Evolutionary conservation across 1,140 invertebrate species (phyloP).

Genomic region (Danaus plexippus): DNA sequence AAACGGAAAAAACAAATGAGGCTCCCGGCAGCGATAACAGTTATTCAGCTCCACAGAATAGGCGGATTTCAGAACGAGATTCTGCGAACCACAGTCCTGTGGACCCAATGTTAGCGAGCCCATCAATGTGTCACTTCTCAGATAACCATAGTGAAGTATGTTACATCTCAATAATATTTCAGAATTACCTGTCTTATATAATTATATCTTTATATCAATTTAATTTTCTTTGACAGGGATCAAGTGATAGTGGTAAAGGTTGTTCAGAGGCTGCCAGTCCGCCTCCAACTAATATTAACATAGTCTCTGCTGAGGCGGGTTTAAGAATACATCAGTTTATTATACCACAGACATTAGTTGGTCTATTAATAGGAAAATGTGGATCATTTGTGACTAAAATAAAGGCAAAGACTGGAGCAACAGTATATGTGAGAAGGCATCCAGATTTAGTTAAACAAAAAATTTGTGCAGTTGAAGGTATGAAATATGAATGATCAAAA

Average conservation of each 20-base stretch:
- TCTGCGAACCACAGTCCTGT: slow-evolving; percentile 80
- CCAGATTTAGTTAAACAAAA: slow-evolving; percentile 79
- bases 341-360: slow-evolving; percentile 85
- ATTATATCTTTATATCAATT: slow-evolving; percentile 6
- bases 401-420: slow-evolving; percentile 83
- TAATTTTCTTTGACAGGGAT: slow-evolving; percentile 70
- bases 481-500: slow-evolving; percentile 9
- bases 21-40: slow-evolving; percentile 44
- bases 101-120: slow-evolving; percentile 76
- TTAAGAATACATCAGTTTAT: slow-evolving; percentile 79
- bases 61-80: slow-evolving; percentile 73
- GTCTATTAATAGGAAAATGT: slow-evolving; percentile 88
- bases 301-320: slow-evolving; percentile 50
- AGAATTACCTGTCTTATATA: background rate
- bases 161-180: slow-evolving; percentile 9
- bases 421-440: slow-evolving; percentile 84
- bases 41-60: slow-evolving; percentile 61
- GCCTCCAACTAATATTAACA: slow-evolving; percentile 65
- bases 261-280: slow-evolving; percentile 78
- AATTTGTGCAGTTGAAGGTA: slow-evolving; percentile 88
- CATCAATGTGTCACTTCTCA: slow-evolving; percentile 76
- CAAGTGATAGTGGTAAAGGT: slow-evolving; percentile 84
- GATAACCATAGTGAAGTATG: slow-evolving; percentile 79
- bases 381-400: slow-evolving; percentile 87
- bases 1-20: slow-evolving; percentile 44